A percentile compares a stretch with the other conserved stretches of the same genome.
phyloP scores from a whole-genome alignment of 2,797 vertebrate species.

The Phyllotis vaccarum region DNA sequence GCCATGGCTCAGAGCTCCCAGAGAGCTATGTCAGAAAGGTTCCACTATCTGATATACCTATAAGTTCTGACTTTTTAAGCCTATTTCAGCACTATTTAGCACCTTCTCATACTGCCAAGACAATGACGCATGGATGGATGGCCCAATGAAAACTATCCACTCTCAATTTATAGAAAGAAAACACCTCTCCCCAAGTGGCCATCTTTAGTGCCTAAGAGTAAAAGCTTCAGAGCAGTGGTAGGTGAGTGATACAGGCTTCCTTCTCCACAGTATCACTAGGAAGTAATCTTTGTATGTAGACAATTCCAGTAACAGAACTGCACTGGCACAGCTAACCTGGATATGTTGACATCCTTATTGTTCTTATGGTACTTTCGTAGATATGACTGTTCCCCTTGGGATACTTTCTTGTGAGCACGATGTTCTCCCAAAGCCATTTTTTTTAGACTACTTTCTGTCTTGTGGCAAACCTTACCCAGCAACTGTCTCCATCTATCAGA shows the following conservation, averaged over 20 bases:
- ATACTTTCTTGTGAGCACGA: not conserved
- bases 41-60: not conserved
- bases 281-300: not conserved
- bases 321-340: too few relatives aligned
- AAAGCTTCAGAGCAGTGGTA: not conserved
- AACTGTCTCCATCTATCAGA: not conserved
- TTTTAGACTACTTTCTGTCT: not conserved
- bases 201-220: not conserved
- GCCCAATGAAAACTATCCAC: not conserved
- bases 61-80: not conserved
- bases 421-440: not conserved
- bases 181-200: not conserved
- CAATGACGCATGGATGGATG: not conserved
- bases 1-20: not conserved
- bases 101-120: not conserved
- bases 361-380: not conserved
- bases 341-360: not conserved
- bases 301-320: fast-evolving
- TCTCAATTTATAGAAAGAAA: not conserved
- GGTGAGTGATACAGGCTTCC: too few relatives aligned
- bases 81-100: not conserved
- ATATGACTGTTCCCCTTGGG: not conserved
- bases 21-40: not conserved
- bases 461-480: not conserved
- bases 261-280: not conserved